phyloP scores from a whole-genome alignment of 1,140 invertebrate species.

The Brachionus paranguensis region DNA sequence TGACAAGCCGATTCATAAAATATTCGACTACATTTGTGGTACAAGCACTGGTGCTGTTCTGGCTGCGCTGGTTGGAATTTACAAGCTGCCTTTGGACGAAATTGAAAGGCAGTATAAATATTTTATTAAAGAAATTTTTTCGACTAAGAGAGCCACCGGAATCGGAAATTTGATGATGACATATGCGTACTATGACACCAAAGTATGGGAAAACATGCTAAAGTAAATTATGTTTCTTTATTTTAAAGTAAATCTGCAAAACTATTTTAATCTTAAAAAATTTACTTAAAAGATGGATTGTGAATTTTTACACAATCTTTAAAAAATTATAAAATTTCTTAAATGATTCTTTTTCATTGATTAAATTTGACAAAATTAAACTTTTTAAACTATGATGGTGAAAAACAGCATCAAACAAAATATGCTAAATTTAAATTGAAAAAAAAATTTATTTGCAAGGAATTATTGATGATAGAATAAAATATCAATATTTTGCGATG shows the following conservation, averaged over 20 bases:
- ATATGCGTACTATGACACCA: constrained; percentile 83
- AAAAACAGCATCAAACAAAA: no score
- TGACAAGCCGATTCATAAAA: constrained; percentile 59
- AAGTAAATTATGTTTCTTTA: constrained; percentile 49
- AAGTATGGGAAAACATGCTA: constrained; percentile 74
- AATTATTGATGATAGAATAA: no score
- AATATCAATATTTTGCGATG: no score
- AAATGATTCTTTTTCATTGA: no score
- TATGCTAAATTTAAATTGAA: no score
- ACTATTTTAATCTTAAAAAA: no score
- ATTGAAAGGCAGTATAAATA: constrained; percentile 65
- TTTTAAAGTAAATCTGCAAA: background rate
- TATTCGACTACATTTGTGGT: constrained; percentile 83
- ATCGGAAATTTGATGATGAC: constrained; percentile 73
- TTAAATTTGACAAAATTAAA: no score
- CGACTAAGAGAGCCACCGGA: constrained; percentile 65
- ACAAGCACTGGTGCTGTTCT: constrained; percentile 72
- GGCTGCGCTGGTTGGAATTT: constrained; percentile 53
- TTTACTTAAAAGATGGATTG: no score
- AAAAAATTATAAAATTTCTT: no score
- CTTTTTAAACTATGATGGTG: no score
- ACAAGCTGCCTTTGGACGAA: constrained; percentile 62
- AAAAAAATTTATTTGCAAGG: no score
- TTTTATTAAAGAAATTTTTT: constrained; percentile 67
- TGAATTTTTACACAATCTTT: no score